Evolutionary conservation across 2,888 invertebrate species (phyloP), one percentile per base, ranked within the genome.

Genomic region (Drosophila macrospina): DNA sequence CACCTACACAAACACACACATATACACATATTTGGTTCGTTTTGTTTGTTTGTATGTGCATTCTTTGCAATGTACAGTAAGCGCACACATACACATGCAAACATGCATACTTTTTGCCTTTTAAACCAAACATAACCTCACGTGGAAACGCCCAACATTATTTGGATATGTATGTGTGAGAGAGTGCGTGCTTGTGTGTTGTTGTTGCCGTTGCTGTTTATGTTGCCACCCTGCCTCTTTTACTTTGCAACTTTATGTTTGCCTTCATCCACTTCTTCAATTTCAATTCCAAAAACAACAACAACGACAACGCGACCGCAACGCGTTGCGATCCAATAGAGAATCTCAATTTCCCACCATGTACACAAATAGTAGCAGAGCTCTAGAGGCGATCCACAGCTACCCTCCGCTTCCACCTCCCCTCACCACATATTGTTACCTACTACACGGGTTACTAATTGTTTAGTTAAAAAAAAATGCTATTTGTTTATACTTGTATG

Each of bases 61-160:
- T 61, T 61, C 28, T 54, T 45, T 63, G 57, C 55, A 59, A 24
- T 66, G 78, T 70, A 84, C 78, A 86, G 85, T 65, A 72, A 81
- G 69, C 75, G 69, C 75, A 47, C 44, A 37, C 41, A 50, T 11
- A 51, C 42, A 55, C 64, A 69, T 44, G 65, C 62, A 59, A 15
- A 30, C 36, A 60, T 65, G 61, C 61, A 64, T 69, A 62, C 39
- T 42, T 26, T 50, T 24, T 28, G 48, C 50, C 56, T 42, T 51
- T 83, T 47, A 62, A 59, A 55, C 65, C 67, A 77, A 75, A 84
- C 81, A 79, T 89, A 85, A 81, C 83, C 85, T 86, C 80, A 79
- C 69, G 76, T 80, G 88, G 86, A 88, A 90, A 89, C 89, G 89
- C 90, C 90, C 89, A 87, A 87, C 74, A 81, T 74, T 86, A 39